Conservation (phyloP, 2,888 invertebrate genomes). For the Cataglyphis cursor region DNA sequence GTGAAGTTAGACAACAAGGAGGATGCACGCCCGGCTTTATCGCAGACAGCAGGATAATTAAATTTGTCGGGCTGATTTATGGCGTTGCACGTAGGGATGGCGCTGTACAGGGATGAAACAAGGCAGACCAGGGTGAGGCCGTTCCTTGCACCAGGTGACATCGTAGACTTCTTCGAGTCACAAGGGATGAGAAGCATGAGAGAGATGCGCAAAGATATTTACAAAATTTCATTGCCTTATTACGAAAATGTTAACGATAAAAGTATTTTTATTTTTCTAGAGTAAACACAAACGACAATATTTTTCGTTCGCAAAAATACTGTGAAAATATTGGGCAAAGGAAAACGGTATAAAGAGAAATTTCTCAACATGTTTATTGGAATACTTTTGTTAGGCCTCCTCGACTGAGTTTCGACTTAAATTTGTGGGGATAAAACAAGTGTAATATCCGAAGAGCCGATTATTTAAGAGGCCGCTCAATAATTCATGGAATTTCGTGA, state of each 20-base stretch:
- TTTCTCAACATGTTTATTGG: neutral
- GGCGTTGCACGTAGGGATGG: constrained; percentile 81
- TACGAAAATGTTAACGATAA: constrained; percentile 59
- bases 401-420: constrained; percentile 19
- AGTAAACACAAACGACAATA: neutral
- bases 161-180: constrained; percentile 44
- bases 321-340: neutral
- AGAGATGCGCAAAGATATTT: constrained; percentile 67
- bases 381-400: constrained; percentile 8
- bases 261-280: constrained; percentile 13
- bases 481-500: constrained; percentile 63
- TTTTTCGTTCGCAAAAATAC: neutral
- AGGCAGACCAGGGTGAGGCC: constrained; percentile 34
- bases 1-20: constrained; percentile 80
- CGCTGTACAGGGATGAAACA: constrained; percentile 68
- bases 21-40: constrained; percentile 86
- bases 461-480: constrained; percentile 60
- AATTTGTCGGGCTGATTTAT: constrained; percentile 89
- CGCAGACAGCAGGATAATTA: constrained; percentile 89
- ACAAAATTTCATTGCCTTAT: constrained; percentile 61
- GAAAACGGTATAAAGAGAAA: neutral
- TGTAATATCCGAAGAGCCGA: constrained; percentile 52
- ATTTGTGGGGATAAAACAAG: constrained; percentile 31
- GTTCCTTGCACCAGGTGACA: constrained; percentile 68
- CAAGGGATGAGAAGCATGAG: constrained; percentile 61